These are phyloP conservation scores for sheep (Ovis aries) DNA, from an alignment of 2,113 vertebrate genomes.

Conservation along the genomic window ARS-UI_Ramb_v3.0 NC_056059.1:50670001-50670500, in stretches of 20 bases:
- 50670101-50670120: neutral
- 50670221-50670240: neutral
- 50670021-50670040: neutral
- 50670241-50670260: neutral
- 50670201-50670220: neutral
- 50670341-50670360: rapidly evolving
- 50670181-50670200: neutral
- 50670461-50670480: neutral
- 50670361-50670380: neutral
- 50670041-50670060: neutral
- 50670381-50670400: neutral
- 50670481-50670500: neutral
- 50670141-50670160: neutral
- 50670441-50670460: neutral
- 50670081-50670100: neutral
- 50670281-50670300: neutral
- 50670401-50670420: neutral
- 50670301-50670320: neutral
- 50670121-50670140: neutral
- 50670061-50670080: neutral
- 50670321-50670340: neutral
- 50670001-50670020: neutral
- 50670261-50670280: neutral
- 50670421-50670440: neutral
- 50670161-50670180: neutral